phyloP scores from a whole-genome alignment of 2,113 vertebrate genomes.

The Oplegnathus fasciatus region DNA sequence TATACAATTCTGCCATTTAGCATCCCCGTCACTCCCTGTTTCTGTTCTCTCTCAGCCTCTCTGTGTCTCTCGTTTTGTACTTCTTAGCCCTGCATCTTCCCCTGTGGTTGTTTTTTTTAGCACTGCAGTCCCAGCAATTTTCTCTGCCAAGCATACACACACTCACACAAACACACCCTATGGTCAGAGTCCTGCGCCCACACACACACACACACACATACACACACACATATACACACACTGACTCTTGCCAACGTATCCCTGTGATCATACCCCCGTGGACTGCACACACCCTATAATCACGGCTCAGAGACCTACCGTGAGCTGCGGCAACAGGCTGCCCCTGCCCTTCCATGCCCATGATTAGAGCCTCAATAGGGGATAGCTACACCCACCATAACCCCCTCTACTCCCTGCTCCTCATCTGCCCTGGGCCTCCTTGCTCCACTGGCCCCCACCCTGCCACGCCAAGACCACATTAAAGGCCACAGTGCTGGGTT shows the following conservation, averaged over 20 bases:
- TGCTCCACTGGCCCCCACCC: slow-evolving; percentile 39
- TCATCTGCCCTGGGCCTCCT: slow-evolving; percentile 39
- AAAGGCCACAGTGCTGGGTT: slow-evolving; percentile 41
- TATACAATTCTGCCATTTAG: slow-evolving; percentile 38
- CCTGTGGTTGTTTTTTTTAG: slow-evolving; percentile 51
- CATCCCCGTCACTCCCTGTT: slow-evolving; percentile 48
- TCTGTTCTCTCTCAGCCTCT: slow-evolving; percentile 12
- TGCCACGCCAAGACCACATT: slow-evolving; percentile 59
- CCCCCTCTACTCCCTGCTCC: background rate
- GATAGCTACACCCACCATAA: background rate
- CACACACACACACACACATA: slow-evolving; percentile 6
- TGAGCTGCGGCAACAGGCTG: slow-evolving; percentile 56
- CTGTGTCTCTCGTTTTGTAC: slow-evolving; percentile 12
- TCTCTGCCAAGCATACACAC: slow-evolving; percentile 42
- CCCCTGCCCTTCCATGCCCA: slow-evolving; percentile 45
- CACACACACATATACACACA: background rate
- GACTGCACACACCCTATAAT: slow-evolving; percentile 71
- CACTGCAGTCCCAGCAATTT: slow-evolving; percentile 52
- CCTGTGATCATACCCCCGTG: slow-evolving; percentile 64
- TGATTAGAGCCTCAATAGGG: slow-evolving; percentile 67
- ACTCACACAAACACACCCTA: slow-evolving; percentile 53
- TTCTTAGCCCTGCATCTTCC: slow-evolving; percentile 35
- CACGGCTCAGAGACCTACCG: slow-evolving; percentile 59
- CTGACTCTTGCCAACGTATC: slow-evolving; percentile 22
- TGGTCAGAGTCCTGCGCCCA: slow-evolving; percentile 35